Base-by-base conservation (phyloP, 2,113 vertebrate genomes). In the Colossoma macropomum region DNA sequence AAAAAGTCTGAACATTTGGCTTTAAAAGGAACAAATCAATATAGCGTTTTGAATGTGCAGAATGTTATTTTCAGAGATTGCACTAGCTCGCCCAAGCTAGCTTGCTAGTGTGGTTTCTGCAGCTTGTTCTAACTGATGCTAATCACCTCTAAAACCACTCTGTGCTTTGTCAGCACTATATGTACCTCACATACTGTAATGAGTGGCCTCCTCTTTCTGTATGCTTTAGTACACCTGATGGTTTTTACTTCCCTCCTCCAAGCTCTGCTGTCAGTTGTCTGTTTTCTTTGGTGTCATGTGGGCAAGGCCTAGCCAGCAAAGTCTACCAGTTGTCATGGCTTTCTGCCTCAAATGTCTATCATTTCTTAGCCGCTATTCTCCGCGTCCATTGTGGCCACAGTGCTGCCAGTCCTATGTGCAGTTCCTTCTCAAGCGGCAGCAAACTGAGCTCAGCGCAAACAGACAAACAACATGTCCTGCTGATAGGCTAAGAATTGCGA, bases 261-360 rank as follows among this genome's bases (percentile, higher is more conserved):
- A 63, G 34, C 62, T 50, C 66, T 27, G 7, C 34, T 41, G 9
- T 41, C 73, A 60, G 63, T 60, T 80, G 60, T 48, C 62, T 41
- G 69, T 54, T 77, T 21, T 63, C 45, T 77, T 84, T 74, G 59
- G 52, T 80, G 56, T 81, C 25, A 56, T 81, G 28, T 45, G 66
- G 48, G 50, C 38, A 70, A 70, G 74, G 50, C 38, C 32, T 10
- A 38, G 66, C 66, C 66, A 69, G 66, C 30, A 23, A 10, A 69
- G 28, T 72, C 56, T 30, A 54, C 54, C 56, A 32, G 28, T 77
- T 81, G 54, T 77, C 74, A 81, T 52, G 56, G 56, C 66, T 81
- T 60, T 62, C 54, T 30, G 56, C 60, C 48, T 80, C n/a, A 3
- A 60, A 52, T 77, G 84, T 77, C 65, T 28, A 21, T 76, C 71